phyloP scores from a whole-genome alignment of 2,113 vertebrate genomes.

The Cnemophilus loriae region DNA sequence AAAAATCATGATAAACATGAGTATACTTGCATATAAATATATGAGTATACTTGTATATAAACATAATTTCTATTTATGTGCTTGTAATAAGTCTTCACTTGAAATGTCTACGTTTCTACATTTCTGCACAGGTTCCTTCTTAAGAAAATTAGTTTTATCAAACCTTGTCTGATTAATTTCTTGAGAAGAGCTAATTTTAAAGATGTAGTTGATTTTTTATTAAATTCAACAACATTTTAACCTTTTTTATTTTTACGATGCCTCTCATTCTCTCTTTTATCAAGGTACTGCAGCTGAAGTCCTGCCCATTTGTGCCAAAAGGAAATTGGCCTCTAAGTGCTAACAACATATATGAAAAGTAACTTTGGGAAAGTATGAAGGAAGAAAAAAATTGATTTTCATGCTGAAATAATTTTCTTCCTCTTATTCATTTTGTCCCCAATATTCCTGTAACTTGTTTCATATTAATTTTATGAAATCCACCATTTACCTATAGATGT shows the following conservation, averaged over 20 bases:
- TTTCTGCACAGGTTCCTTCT: background rate
- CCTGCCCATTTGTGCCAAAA: background rate
- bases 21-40: background rate
- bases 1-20: background rate
- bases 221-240: background rate
- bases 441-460: background rate
- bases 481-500: background rate
- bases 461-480: background rate
- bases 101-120: background rate
- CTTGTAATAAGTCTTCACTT: background rate
- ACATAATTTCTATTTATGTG: background rate
- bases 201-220: background rate
- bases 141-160: background rate
- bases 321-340: background rate
- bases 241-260: background rate
- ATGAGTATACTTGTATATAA: background rate
- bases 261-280: background rate
- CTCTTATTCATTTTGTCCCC: background rate
- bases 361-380: background rate
- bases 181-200: background rate
- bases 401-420: background rate
- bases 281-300: background rate
- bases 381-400: background rate
- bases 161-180: background rate
- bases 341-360: background rate